phyloP scores from a whole-genome alignment of 2,113 vertebrate genomes.

The Salvelinus namaycush region DNA sequence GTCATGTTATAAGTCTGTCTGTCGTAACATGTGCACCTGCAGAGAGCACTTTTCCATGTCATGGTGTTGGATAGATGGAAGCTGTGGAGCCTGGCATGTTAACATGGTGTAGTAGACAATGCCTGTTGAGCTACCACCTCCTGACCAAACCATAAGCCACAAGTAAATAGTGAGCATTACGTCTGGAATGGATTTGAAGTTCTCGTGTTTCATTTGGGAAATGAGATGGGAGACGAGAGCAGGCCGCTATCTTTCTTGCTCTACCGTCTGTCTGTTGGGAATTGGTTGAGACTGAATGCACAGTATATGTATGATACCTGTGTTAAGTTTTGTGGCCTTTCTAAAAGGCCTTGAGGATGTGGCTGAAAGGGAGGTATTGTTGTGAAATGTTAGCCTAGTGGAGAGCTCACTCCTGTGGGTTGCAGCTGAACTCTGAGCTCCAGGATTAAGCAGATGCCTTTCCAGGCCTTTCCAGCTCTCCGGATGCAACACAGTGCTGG shows the following conservation, averaged over 20 bases:
- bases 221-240: neutral
- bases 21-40: neutral
- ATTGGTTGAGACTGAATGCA: slow-evolving; percentile 26
- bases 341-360: slow-evolving; percentile 4
- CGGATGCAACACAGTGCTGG: slow-evolving; percentile 66
- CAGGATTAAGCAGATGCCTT: slow-evolving; percentile 76
- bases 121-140: too few species aligned
- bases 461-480: slow-evolving; percentile 72
- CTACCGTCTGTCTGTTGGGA: neutral
- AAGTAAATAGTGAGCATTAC: too few species aligned
- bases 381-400: slow-evolving; percentile 55
- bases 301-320: slow-evolving; percentile 13
- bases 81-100: too few species aligned
- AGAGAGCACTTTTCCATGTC: neutral
- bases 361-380: slow-evolving; percentile 51
- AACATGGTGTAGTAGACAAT: too few species aligned
- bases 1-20: neutral
- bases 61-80: neutral
- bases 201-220: neutral
- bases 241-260: neutral
- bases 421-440: slow-evolving; percentile 73
- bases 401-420: slow-evolving; percentile 62
- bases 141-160: too few species aligned
- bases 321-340: slow-evolving; percentile 32
- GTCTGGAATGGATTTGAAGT: too few species aligned